Percentiles rank a stretch among this genome's conserved stretches.
phyloP scores from a whole-genome alignment of 2,113 vertebrate genomes.

The Coptodon rendalli region DNA sequence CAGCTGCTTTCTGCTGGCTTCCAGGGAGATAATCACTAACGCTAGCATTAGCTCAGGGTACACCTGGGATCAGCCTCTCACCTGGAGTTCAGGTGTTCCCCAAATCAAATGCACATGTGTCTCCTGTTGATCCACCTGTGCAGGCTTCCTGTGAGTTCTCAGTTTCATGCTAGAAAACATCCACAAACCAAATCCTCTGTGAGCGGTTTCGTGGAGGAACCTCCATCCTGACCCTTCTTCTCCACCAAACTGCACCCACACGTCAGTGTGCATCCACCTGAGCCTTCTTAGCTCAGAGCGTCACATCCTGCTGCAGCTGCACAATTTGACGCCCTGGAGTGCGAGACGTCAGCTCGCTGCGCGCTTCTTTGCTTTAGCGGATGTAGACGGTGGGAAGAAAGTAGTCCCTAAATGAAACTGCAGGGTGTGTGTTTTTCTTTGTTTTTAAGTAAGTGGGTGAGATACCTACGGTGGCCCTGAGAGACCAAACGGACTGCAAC shows the following conservation, averaged over 20 bases:
- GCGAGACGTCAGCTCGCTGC: neutral
- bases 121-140: neutral
- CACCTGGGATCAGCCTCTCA: neutral
- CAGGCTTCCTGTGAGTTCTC: neutral
- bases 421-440: neutral
- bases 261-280: neutral
- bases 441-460: neutral
- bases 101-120: fast-evolving
- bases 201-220: neutral
- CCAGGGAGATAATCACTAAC: neutral
- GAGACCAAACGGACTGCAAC: neutral
- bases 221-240: neutral
- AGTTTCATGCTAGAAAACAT: neutral
- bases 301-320: neutral
- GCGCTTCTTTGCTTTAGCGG: neutral
- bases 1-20: neutral
- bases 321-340: neutral
- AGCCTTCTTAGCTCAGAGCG: neutral
- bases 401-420: neutral
- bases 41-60: neutral
- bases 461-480: neutral
- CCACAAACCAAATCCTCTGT: neutral
- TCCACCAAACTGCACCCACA: neutral
- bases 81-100: neutral
- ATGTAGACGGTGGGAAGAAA: neutral